Conservation (phyloP, 1,140 invertebrate genomes). For the Macrobrachium nipponense region DNA sequence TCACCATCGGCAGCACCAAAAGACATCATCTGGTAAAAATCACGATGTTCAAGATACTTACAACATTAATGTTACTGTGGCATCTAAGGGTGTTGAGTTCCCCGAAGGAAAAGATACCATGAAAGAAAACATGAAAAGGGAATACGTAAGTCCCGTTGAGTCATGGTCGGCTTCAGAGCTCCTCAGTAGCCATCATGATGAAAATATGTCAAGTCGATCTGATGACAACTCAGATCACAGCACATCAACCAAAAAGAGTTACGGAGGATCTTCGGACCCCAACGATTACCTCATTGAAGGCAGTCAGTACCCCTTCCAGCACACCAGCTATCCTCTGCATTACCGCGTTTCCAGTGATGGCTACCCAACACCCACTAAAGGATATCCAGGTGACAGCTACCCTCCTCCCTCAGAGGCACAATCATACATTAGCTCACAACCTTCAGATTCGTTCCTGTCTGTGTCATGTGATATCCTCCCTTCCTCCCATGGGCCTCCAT, state of each 20-base stretch:
- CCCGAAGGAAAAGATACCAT: conserved; percentile 31
- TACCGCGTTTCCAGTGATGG: conserved; percentile 19
- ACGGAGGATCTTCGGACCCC: conserved; percentile 58
- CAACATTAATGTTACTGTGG: conserved; percentile 48
- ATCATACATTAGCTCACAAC: conserved; percentile 62
- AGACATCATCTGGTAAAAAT: conserved; percentile 37
- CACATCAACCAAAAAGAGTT: conserved; percentile 63
- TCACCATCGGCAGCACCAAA: conserved; percentile 39
- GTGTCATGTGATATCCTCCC: conserved; percentile 61
- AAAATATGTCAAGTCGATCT: conserved; percentile 56
- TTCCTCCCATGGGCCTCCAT: conserved; percentile 58
- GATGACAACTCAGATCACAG: conserved; percentile 62
- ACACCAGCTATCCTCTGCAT: conserved; percentile 31
- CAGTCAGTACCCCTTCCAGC: conserved; percentile 43
- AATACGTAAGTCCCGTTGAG: conserved; percentile 60
- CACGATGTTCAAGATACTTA: conserved; percentile 42
- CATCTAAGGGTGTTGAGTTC: conserved; percentile 46
- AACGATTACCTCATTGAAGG: conserved; percentile 54
- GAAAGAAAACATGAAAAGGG: conserved; percentile 61
- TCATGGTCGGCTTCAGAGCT: conserved; percentile 64
- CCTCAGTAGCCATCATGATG: conserved; percentile 55
- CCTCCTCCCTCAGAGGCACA: conserved; percentile 52
- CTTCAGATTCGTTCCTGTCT: conserved; percentile 63
- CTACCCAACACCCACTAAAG: conserved; percentile 40
- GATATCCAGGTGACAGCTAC: conserved; percentile 45